Evolutionary conservation across 2,113 vertebrate species (phyloP).

Genomic region (Entelurus aequoreus): DNA sequence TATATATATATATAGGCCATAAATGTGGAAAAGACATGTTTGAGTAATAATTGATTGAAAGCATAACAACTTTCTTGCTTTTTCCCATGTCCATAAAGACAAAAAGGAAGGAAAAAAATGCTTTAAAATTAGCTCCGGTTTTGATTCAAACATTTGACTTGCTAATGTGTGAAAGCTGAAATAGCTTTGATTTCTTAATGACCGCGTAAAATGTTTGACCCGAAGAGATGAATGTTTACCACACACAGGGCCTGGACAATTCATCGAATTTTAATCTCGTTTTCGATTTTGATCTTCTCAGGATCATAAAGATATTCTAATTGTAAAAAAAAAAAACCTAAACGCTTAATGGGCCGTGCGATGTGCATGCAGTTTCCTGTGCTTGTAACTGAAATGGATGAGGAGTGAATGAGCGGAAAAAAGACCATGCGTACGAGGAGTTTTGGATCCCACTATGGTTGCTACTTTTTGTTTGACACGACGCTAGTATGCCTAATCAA

Average conservation of each 20-base stretch:
- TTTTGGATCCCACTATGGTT: too few relatives aligned
- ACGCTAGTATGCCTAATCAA: too few relatives aligned
- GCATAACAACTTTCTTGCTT: neutral
- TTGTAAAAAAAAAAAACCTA: too few relatives aligned
- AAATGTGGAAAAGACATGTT: neutral
- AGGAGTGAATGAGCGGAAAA: too few relatives aligned
- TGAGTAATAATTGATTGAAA: neutral
- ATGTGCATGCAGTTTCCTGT: too few relatives aligned
- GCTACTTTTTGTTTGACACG: too few relatives aligned
- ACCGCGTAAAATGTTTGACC: slow-evolving; percentile 24
- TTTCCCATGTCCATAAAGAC: slow-evolving; percentile 2
- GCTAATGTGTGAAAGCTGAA: slow-evolving; percentile 12
- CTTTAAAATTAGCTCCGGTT: slow-evolving; percentile 5
- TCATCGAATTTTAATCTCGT: too few relatives aligned
- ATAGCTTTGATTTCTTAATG: slow-evolving; percentile 14
- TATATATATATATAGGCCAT: neutral
- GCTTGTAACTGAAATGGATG: too few relatives aligned
- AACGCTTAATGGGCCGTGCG: too few relatives aligned
- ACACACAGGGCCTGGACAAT: neutral
- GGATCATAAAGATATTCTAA: too few relatives aligned
- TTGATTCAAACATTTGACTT: neutral
- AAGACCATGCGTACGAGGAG: too few relatives aligned
- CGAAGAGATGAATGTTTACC: slow-evolving; percentile 9
- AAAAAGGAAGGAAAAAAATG: neutral
- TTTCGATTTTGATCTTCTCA: too few relatives aligned